Percentiles rank a stretch among this genome's conserved stretches.
Conservation (phyloP, 37 sponge, comb jelly and placozoan genomes). For the Ephydatia muelleri region DNA sequence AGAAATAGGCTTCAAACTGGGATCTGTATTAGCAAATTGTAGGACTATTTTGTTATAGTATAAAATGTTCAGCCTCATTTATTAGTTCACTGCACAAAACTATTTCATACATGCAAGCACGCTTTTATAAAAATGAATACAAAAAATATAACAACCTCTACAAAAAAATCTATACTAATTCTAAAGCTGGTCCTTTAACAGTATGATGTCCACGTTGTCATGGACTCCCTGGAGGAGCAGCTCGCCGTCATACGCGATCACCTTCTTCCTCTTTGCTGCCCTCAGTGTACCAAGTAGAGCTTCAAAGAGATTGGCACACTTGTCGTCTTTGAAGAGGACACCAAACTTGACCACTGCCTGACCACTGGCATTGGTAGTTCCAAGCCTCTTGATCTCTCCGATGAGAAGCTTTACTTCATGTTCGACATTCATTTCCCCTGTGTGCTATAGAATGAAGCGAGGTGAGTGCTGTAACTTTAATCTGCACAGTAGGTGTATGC, state of each 20-base stretch:
- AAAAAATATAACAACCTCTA: neutral
- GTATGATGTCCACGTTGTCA: constrained; percentile 76
- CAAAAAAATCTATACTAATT: neutral
- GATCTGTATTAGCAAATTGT: no score
- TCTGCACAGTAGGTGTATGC: no score
- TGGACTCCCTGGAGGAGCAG: constrained; percentile 86
- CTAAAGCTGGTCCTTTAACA: constrained; percentile 61
- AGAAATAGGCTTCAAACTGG: no score
- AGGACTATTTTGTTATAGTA: no score
- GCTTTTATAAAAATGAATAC: constrained; percentile 11
- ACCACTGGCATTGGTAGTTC: constrained; percentile 71
- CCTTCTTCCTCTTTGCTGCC: constrained; percentile 93
- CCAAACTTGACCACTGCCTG: constrained; percentile 78
- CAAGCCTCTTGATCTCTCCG: constrained; percentile 84
- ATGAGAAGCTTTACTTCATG: constrained; percentile 86
- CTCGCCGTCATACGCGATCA: constrained; percentile 83
- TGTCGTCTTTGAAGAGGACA: constrained; percentile 80
- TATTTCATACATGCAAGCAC: no score
- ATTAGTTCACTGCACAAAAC: no score
- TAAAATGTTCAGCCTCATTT: no score
- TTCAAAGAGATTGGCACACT: constrained; percentile 91
- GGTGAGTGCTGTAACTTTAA: no score
- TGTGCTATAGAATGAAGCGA: neutral
- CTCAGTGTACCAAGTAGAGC: constrained; percentile 89
- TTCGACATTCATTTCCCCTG: constrained; percentile 74